Conservation (phyloP, 2,113 vertebrate genomes). For the Oxyruncus cristatus region DNA sequence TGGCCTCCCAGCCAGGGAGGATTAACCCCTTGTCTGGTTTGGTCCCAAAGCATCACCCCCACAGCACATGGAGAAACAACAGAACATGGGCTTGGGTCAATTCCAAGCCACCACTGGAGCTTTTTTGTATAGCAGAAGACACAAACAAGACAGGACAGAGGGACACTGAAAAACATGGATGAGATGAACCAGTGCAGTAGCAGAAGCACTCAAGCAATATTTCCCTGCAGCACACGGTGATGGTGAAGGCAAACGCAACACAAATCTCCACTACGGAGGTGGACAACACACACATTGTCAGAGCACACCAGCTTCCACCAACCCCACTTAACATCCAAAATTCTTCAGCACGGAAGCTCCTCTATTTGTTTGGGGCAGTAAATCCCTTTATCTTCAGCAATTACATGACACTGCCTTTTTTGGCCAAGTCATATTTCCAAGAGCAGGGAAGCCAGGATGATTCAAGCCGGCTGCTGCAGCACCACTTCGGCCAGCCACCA, state of each 20-base stretch:
- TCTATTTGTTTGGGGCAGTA: background rate
- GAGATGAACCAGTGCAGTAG: background rate
- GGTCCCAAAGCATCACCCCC: background rate
- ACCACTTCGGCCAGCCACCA: accelerated
- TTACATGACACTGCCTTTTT: background rate
- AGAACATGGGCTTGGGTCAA: background rate
- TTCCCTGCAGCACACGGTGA: accelerated
- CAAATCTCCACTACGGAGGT: accelerated
- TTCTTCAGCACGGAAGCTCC: background rate
- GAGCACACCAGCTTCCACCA: background rate
- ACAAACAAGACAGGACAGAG: background rate
- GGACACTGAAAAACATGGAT: background rate
- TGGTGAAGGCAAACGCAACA: background rate
- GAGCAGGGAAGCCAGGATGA: background rate
- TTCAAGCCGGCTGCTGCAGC: accelerated
- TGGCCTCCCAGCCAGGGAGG: background rate
- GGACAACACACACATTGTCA: accelerated
- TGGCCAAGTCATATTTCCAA: background rate
- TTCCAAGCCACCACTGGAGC: background rate
- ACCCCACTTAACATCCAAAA: background rate
- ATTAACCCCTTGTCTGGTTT: background rate
- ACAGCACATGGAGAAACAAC: background rate
- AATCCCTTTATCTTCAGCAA: background rate
- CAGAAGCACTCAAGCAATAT: background rate
- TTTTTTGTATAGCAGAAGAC: background rate